phyloP scores from a whole-genome alignment of 2,888 invertebrate genomes.

The Coenonympha arcania region DNA sequence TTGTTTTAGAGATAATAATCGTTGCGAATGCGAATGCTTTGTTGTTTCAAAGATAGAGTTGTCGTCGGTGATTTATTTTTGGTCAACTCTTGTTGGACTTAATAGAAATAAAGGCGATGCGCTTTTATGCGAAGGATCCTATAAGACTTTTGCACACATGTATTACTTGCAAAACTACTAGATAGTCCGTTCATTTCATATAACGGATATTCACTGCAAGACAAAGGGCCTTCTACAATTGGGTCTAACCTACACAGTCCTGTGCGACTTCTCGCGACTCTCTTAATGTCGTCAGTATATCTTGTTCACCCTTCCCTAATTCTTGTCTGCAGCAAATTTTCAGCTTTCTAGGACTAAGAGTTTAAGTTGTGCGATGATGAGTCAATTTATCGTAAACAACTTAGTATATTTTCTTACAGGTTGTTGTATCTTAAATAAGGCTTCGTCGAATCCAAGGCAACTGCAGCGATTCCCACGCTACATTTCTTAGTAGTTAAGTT shows the following conservation, averaged over 20 bases:
- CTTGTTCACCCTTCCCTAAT: too few species aligned
- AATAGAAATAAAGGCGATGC: constrained; percentile 47
- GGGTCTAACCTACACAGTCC: too few species aligned
- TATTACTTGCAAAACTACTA: too few species aligned
- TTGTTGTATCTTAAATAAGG: constrained; percentile 1
- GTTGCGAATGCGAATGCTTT: constrained; percentile 61
- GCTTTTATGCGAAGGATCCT: constrained; percentile 32
- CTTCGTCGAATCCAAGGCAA: constrained; percentile 22
- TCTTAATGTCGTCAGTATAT: too few species aligned
- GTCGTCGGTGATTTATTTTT: constrained; percentile 70
- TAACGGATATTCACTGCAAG: too few species aligned
- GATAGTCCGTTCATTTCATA: too few species aligned
- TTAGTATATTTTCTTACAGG: background rate
- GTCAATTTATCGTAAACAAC: too few species aligned
- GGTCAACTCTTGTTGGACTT: constrained; percentile 62
- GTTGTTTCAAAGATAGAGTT: constrained; percentile 72
- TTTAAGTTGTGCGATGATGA: too few species aligned
- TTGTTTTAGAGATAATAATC: constrained; percentile 73
- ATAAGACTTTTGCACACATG: background rate
- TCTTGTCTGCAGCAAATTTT: too few species aligned
- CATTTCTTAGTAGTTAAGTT: constrained; percentile 19
- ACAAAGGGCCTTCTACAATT: too few species aligned
- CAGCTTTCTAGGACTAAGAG: too few species aligned
- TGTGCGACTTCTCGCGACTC: too few species aligned
- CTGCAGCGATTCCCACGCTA: constrained; percentile 23